Conservation (phyloP, 2,797 vertebrate genomes). For the Pogoniulus pusillus region DNA sequence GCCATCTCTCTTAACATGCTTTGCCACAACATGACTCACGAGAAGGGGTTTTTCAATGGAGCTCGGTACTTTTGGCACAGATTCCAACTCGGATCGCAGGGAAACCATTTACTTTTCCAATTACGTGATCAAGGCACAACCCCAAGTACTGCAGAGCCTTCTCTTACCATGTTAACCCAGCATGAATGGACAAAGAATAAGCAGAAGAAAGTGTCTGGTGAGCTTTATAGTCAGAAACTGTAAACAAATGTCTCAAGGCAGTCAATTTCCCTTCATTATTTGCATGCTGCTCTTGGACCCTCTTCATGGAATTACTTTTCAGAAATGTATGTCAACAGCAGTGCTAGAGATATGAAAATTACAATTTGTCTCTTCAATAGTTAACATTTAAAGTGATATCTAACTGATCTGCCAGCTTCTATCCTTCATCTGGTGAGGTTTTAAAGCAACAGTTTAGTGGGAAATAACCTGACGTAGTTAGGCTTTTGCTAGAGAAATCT, state of each 20-base stretch:
- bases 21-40: slow-evolving; percentile 56
- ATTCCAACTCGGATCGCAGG: slow-evolving; percentile 43
- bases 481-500: neutral
- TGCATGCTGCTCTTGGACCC: neutral
- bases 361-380: neutral
- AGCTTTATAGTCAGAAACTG: slow-evolving; percentile 20
- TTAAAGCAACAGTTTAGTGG: neutral
- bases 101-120: slow-evolving; percentile 62
- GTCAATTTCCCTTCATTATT: slow-evolving; percentile 9
- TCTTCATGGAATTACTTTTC: neutral
- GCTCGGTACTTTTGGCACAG: slow-evolving; percentile 44
- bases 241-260: slow-evolving; percentile 17
- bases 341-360: neutral
- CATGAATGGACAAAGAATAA: slow-evolving; percentile 27
- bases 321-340: slow-evolving; percentile 3
- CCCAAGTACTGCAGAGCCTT: slow-evolving; percentile 1
- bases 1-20: slow-evolving; percentile 45
- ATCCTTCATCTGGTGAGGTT: neutral
- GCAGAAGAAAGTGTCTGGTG: slow-evolving; percentile 43
- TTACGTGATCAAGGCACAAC: slow-evolving; percentile 40
- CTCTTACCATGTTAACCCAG: slow-evolving; percentile 9
- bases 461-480: neutral
- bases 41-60: slow-evolving; percentile 49
- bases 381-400: neutral
- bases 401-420: neutral